phyloP scores from a whole-genome alignment of 2,888 invertebrate genomes.

The Stenodera caucasica region DNA sequence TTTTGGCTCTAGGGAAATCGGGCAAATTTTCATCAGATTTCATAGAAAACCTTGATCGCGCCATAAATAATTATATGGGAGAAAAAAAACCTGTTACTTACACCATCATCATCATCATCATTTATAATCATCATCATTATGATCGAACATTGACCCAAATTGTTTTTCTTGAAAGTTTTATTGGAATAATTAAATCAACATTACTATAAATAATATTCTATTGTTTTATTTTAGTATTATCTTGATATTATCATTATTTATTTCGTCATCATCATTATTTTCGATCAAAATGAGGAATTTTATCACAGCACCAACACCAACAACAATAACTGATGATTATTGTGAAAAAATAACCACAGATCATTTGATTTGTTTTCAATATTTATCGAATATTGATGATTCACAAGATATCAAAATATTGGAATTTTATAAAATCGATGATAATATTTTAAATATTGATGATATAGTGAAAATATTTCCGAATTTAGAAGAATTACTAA shows the following conservation, averaged over 20 bases:
- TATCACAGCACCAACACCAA: not conserved
- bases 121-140: not conserved
- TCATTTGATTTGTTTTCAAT: constrained; percentile 10
- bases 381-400: not conserved
- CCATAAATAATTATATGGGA: not conserved
- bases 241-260: not conserved
- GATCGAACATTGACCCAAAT: not conserved
- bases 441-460: constrained; percentile 29
- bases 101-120: not conserved
- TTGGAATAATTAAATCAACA: not conserved
- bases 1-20: no score
- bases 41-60: no score
- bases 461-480: constrained; percentile 32
- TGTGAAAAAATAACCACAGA: not conserved
- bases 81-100: not conserved
- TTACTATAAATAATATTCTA: not conserved
- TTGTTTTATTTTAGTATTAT: not conserved
- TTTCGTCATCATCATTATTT: not conserved
- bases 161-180: not conserved
- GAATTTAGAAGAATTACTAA: constrained; percentile 29
- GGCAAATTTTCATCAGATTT: no score
- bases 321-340: not conserved
- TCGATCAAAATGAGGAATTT: not conserved
- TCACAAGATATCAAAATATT: constrained; percentile 47
- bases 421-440: constrained; percentile 51